Conservation (phyloP, 1,140 invertebrate species). For the Drosophila miranda region DNA sequence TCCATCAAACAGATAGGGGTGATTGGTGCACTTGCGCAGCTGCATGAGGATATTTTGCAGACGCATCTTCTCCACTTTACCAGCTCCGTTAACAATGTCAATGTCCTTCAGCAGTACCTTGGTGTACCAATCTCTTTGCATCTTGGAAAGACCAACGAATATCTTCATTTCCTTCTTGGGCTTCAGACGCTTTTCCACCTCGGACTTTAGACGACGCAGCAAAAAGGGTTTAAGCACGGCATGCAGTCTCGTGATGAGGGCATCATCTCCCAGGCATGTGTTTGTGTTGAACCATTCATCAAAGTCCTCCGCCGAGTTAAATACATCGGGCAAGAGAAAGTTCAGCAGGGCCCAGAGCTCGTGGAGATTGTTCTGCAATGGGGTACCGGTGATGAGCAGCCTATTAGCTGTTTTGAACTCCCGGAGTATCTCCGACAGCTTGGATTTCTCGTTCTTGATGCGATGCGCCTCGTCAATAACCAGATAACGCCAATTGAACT, state of each 20-base stretch:
- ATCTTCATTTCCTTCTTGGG: constrained; percentile 99
- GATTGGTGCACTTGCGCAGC: constrained; percentile 98
- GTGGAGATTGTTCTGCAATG: constrained; percentile 97
- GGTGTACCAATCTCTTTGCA: constrained; percentile 99
- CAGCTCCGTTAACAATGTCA: constrained; percentile 98
- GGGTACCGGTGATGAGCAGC: constrained; percentile 96
- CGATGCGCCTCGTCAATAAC: constrained; percentile 99
- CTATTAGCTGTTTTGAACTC: constrained; percentile 99
- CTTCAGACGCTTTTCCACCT: constrained; percentile 97
- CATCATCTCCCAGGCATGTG: constrained; percentile 95
- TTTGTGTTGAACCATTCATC: constrained; percentile 99
- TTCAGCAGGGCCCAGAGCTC: constrained; percentile 99
- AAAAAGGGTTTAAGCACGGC: constrained; percentile 98
- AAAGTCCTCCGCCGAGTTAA: constrained; percentile 98
- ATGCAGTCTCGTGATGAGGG: constrained; percentile 96
- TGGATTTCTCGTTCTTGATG: constrained; percentile 99
- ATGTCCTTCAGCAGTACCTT: constrained; percentile 99
- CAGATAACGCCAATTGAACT: constrained; percentile 99
- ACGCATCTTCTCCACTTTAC: constrained; percentile 98
- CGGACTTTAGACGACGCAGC: constrained; percentile 96
- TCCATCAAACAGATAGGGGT: constrained; percentile 99
- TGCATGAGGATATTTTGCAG: constrained; percentile 99
- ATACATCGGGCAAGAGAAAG: constrained; percentile 98
- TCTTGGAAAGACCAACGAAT: constrained; percentile 97
- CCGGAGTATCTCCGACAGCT: constrained; percentile 97